Evolutionary conservation across 2,113 vertebrate genomes (phyloP).

Genomic region (Tachycineta bicolor): DNA sequence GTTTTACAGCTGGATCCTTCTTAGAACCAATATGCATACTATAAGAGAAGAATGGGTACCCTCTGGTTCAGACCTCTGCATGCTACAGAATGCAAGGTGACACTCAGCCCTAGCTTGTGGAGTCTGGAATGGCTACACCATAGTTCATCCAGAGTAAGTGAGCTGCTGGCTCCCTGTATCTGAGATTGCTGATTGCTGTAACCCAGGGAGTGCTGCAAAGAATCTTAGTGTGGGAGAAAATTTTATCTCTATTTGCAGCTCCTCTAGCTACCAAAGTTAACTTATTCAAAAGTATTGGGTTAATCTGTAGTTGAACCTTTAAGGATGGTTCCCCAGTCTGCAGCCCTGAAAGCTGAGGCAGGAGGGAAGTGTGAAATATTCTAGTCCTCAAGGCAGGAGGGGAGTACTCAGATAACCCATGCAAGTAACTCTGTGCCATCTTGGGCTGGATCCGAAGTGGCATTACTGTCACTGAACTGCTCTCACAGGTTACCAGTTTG

Average conservation of each 20-base stretch:
- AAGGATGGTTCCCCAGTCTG: neutral
- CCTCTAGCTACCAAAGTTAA: neutral
- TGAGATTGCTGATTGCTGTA: neutral
- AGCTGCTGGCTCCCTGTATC: neutral
- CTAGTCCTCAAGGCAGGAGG: neutral
- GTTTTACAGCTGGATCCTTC: neutral
- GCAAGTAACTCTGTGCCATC: neutral
- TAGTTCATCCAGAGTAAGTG: neutral
- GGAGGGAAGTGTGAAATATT: neutral
- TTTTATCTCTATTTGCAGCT: neutral
- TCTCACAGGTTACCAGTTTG: neutral
- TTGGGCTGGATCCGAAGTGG: neutral
- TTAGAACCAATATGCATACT: neutral
- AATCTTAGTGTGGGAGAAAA: neutral
- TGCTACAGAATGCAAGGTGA: neutral
- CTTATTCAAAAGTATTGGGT: neutral
- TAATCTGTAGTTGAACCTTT: neutral
- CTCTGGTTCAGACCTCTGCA: neutral
- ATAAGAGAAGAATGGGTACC: neutral
- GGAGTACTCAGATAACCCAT: neutral
- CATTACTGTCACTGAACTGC: neutral
- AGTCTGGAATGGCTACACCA: neutral
- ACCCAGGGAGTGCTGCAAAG: neutral
- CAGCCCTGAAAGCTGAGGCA: neutral
- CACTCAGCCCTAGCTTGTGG: neutral